These are phyloP conservation scores for Leptoteleia sp. DNA, from an alignment of 1,140 invertebrate species.

Conservation along the genomic window DNA sequence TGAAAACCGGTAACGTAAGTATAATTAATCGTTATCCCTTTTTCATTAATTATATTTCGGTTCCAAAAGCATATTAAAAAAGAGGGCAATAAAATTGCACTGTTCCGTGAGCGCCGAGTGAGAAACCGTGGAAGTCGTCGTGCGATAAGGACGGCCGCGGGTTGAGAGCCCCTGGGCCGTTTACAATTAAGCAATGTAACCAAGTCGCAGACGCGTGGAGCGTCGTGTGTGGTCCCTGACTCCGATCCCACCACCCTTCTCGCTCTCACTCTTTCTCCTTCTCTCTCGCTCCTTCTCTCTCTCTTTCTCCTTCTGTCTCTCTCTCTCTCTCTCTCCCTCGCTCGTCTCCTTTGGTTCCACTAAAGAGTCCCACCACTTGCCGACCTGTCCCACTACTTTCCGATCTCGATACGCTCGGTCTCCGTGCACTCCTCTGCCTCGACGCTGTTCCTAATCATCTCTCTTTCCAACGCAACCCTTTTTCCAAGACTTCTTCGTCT, in stretches of 20 bases:
- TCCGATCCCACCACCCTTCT: conserved; percentile 77
- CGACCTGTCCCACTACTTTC: conserved; percentile 67
- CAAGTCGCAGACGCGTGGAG: conserved; percentile 81
- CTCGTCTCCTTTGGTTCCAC: conserved; percentile 67
- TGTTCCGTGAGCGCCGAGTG: too few relatives aligned
- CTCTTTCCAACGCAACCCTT: conserved; percentile 69
- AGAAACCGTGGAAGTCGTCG: too few relatives aligned
- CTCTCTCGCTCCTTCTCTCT: too few relatives aligned
- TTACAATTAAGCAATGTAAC: conserved; percentile 82
- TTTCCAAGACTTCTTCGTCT: conserved; percentile 41
- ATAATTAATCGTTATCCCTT: too few relatives aligned
- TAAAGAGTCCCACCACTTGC: conserved; percentile 66
- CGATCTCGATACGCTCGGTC: conserved; percentile 61
- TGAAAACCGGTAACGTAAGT: too few relatives aligned
- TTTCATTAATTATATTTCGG: too few relatives aligned
- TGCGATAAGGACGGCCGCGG: not conserved
- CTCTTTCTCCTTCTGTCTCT: conserved; percentile 77
- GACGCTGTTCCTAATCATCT: conserved; percentile 57
- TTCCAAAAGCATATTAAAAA: too few relatives aligned
- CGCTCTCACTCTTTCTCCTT: too few relatives aligned
- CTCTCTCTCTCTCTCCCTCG: too few relatives aligned
- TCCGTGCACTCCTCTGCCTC: conserved; percentile 53
- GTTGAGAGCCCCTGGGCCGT: conserved; percentile 79
- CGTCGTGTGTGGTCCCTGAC: conserved; percentile 80
- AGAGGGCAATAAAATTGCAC: too few relatives aligned